Evolutionary conservation across 2,113 vertebrate species (phyloP), one percentile per base, ranked within the genome.

Genomic region (Ochotona princeps): DNA sequence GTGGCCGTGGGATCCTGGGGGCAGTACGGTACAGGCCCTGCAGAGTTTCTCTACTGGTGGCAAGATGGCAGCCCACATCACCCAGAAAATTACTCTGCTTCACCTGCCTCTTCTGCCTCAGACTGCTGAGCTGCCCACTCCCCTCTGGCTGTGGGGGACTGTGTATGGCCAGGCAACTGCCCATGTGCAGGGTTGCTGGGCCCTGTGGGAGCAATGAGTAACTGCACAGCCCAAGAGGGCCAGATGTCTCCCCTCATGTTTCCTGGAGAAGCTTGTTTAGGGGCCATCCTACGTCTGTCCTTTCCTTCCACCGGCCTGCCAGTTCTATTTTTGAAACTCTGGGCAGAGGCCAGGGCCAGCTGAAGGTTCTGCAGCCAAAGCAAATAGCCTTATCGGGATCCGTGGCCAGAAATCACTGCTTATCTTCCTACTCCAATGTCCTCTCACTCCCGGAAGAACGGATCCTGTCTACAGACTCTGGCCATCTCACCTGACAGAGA

Each of bases 271-370:
- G 90, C 93, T 74, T 96, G 90, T 95, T 95, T 94, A 63, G 54
- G 1, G 28, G 82, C 0, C 0, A 95, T 95, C 84, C 13, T 35
- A 1, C 65, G 57, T 78, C 92, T 51, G 11, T 80, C 49, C 86
- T 79, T 96, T 96, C 95, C 96, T 97, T 81, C 85, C 91, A 57
- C 25, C 2, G 20, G 83, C 79, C 81, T 94, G 96, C 80, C 78
- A 80, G 87, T 87, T 95, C 96, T 97, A 87, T 96, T 96, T 97
- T 96, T 94, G 96, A 96, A 96, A 81, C 32, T 78, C 2, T 49
- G 92, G 88, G 89, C 93, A 90, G 94, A 94, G 90, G 96, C 91
- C 72, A 74, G 89, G 47, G 82, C 76, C 28, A 44, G 54, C 75
- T 78, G 70, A 89, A 69, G 54, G 54, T 18, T 57, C 54, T 32